Conservation (phyloP, 2,888 invertebrate species). For the Alitta virens region DNA sequence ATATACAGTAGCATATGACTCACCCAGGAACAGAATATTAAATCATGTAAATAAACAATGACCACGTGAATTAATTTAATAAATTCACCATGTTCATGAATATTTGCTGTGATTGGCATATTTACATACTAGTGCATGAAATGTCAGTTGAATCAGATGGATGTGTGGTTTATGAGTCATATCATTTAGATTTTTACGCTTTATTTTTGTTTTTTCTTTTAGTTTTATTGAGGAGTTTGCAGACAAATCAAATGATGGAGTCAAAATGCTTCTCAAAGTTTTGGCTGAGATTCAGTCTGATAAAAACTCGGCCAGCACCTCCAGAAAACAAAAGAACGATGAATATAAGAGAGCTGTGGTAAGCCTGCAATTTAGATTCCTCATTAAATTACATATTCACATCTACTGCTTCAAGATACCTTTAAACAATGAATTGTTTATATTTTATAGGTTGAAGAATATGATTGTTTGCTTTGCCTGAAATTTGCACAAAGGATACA, state of each 20-base stretch:
- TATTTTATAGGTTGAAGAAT: slow-evolving; percentile 5
- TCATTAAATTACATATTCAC: no score
- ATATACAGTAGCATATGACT: no score
- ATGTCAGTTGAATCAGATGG: no score
- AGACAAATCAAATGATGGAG: slow-evolving; percentile 82
- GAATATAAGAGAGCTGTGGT: slow-evolving; percentile 6
- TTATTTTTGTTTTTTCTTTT: slow-evolving; percentile 29
- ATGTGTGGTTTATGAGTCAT: no score
- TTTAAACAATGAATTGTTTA: no score
- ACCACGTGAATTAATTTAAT: no score
- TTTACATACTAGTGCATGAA: no score
- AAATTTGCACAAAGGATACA: slow-evolving; percentile 4
- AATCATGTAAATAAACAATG: no score
- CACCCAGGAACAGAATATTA: no score
- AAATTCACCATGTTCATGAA: no score
- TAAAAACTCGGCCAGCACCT: slow-evolving; percentile 13
- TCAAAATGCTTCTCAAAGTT: slow-evolving; percentile 78
- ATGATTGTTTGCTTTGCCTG: slow-evolving; percentile 4
- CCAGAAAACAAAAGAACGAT: not conserved
- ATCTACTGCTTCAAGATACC: no score
- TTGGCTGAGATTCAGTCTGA: slow-evolving; percentile 74
- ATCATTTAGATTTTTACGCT: not conserved
- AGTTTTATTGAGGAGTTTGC: slow-evolving; percentile 93
- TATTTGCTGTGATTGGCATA: no score
- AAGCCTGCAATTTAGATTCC: not conserved